These are phyloP conservation scores for Drosophila parabipectinata DNA, from an alignment of 1,140 invertebrate genomes.

Conservation along the genomic window DNA sequence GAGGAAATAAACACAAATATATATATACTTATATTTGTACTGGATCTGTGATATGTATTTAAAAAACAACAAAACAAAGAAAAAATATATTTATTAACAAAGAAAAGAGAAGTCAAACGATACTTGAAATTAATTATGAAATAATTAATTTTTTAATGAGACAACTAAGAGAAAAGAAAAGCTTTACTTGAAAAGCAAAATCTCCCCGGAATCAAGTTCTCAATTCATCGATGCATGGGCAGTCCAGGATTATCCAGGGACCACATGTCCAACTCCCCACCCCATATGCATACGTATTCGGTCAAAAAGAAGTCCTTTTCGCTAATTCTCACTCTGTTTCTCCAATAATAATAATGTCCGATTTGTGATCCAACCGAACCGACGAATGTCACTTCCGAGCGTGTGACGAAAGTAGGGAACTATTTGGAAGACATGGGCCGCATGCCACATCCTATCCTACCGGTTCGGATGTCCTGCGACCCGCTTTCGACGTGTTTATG, in stretches of 20 bases:
- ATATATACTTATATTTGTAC: conserved; percentile 76
- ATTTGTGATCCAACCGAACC: conserved; percentile 15
- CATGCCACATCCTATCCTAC: conserved; percentile 7
- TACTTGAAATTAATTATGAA: conserved; percentile 78
- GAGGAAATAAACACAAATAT: conserved; percentile 60
- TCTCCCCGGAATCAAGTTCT: conserved; percentile 54
- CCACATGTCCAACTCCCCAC: conserved; percentile 13
- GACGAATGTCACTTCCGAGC: not conserved
- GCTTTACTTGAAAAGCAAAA: conserved; percentile 65
- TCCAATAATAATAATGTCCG: conserved; percentile 28
- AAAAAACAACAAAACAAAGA: conserved; percentile 56
- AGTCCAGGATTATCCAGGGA: conserved; percentile 16
- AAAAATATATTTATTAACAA: conserved; percentile 55
- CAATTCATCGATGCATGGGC: conserved; percentile 49
- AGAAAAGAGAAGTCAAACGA: conserved; percentile 55
- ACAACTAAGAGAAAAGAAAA: conserved; percentile 60
- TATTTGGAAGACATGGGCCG: conserved; percentile 6
- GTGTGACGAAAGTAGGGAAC: conserved; percentile 50
- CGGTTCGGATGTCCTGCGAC: conserved; percentile 15
- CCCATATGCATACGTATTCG: conserved; percentile 39
- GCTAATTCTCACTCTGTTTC: conserved; percentile 29
- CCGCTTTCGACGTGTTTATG: conserved; percentile 64
- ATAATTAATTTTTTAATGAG: conserved; percentile 78
- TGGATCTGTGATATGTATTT: conserved; percentile 84
- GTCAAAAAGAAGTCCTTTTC: conserved; percentile 20